Conservation (phyloP, 2,113 vertebrate genomes). For the Corynorhinus townsendii region DNA sequence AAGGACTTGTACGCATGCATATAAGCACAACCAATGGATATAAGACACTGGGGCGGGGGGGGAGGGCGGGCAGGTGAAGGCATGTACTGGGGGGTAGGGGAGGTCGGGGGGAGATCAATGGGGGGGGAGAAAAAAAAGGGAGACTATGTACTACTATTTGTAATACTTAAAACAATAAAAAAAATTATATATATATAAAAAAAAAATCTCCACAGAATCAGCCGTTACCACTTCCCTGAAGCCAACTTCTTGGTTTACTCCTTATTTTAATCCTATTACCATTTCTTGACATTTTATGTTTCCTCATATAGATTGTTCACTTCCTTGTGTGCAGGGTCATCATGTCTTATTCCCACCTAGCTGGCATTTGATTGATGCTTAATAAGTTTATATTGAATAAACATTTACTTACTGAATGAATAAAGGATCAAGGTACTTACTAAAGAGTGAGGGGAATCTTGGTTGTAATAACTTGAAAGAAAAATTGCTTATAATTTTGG, state of each 20-base stretch:
- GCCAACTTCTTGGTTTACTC: neutral
- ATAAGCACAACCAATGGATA: too few species aligned
- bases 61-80: too few species aligned
- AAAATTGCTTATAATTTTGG: constrained; percentile 15
- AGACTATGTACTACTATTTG: too few species aligned
- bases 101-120: too few species aligned
- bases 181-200: too few species aligned
- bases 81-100: too few species aligned
- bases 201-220: neutral
- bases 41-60: too few species aligned
- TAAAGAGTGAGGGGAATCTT: neutral
- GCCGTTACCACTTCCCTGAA: neutral
- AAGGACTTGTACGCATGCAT: too few species aligned
- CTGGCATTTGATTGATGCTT: neutral
- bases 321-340: neutral
- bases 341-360: neutral
- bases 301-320: neutral
- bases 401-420: constrained; percentile 12
- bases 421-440: constrained; percentile 11
- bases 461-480: neutral
- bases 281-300: constrained; percentile 32
- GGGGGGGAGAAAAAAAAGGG: too few species aligned
- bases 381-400: constrained; percentile 27
- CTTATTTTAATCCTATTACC: neutral
- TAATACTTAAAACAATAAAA: too few species aligned